A percentile compares a stretch with the other conserved stretches of the same genome.
These are phyloP conservation scores for Ornithoptera alexandrae DNA, from an alignment of 2,888 invertebrate species.

Conservation along the genomic window DNA sequence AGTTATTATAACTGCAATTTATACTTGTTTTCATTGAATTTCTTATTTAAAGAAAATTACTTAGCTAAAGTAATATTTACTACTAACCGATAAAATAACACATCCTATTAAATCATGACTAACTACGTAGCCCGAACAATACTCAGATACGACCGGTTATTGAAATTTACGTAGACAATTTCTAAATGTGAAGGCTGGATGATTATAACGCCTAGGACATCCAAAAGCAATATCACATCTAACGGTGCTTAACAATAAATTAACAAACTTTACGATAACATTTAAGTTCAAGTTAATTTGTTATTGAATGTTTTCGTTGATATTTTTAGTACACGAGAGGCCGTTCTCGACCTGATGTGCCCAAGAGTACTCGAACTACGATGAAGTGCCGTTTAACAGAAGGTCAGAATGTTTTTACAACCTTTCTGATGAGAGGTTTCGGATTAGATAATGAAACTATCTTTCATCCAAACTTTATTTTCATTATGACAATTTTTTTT, in stretches of 20 bases:
- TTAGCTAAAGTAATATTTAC: too few species aligned
- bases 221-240: not conserved
- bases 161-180: not conserved
- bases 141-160: not conserved
- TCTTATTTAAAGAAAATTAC: too few species aligned
- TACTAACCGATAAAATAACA: too few species aligned
- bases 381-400: conserved; percentile 3
- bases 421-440: not conserved
- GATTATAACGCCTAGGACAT: not conserved
- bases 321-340: conserved; percentile 3
- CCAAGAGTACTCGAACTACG: not conserved
- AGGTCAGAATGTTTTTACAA: conserved; percentile 9
- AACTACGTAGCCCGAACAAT: too few species aligned
- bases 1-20: too few species aligned
- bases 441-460: not conserved
- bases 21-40: too few species aligned
- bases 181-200: not conserved
- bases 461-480: not conserved
- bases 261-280: not conserved
- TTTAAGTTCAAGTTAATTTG: not conserved
- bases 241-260: not conserved
- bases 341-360: not conserved
- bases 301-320: not conserved
- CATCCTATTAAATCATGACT: too few species aligned
- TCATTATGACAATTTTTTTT: not conserved